A percentile compares a stretch with the other conserved stretches of the same genome.
Conservation (phyloP, 2,113 vertebrate genomes). For the Alaudala cheleensis region DNA sequence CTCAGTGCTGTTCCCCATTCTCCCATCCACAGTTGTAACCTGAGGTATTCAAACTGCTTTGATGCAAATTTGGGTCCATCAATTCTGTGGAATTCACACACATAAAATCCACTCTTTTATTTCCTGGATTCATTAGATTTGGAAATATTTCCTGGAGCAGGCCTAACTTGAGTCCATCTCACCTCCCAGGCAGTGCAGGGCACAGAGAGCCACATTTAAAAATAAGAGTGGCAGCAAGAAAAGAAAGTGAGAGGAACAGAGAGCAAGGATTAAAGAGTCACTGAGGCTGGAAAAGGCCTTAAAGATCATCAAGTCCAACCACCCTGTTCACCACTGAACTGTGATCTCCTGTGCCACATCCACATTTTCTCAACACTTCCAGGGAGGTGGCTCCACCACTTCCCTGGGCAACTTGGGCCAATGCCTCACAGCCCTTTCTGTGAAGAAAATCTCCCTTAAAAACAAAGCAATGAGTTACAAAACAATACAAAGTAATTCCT, state of each 20-base stretch:
- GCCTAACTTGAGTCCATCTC: background rate
- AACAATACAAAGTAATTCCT: background rate
- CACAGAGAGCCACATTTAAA: background rate
- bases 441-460: background rate
- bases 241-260: background rate
- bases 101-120: no score
- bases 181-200: background rate
- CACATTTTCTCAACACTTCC: background rate
- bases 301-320: background rate
- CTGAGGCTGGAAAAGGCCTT: background rate
- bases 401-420: background rate
- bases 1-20: fast-evolving
- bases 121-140: background rate
- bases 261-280: background rate
- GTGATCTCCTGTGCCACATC: background rate
- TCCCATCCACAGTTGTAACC: background rate
- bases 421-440: no score
- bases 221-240: background rate
- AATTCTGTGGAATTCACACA: background rate
- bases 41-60: background rate
- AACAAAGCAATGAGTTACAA: background rate
- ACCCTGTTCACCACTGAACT: background rate
- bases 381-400: background rate
- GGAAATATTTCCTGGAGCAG: background rate
- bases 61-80: background rate